Conservation (phyloP, 2,797 vertebrate species). For the Pseudotriccus pelzelni region DNA sequence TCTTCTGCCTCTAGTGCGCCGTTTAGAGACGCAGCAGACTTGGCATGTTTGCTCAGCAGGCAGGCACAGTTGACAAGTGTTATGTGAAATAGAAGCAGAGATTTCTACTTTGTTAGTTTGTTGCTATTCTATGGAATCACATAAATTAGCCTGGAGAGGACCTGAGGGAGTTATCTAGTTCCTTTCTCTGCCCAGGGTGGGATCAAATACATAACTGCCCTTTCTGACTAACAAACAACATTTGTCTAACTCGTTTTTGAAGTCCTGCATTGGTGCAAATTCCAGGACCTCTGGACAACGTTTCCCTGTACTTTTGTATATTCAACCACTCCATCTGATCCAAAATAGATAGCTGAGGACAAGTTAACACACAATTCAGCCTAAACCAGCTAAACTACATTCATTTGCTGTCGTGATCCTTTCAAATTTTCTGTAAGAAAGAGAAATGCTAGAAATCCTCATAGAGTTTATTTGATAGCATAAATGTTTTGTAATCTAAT, state of each 20-base stretch:
- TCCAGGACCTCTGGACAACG: neutral
- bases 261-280: neutral
- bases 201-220: neutral
- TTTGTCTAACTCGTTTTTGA: neutral
- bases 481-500: neutral
- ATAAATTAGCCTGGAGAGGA: neutral
- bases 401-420: neutral
- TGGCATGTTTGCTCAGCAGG: neutral
- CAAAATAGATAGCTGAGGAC: neutral
- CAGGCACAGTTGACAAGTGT: conserved; percentile 5
- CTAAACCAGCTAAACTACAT: conserved; percentile 7
- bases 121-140: neutral
- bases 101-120: neutral
- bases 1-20: neutral
- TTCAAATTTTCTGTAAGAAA: neutral
- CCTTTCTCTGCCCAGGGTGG: neutral
- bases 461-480: neutral
- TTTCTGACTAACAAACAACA: neutral
- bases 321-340: neutral
- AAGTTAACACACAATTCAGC: neutral
- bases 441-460: neutral
- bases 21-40: conserved; percentile 6
- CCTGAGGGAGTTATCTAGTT: neutral
- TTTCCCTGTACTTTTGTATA: neutral
- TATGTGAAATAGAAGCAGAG: neutral